Conservation (phyloP, 2,113 vertebrate species). For the Pelusios castaneus region DNA sequence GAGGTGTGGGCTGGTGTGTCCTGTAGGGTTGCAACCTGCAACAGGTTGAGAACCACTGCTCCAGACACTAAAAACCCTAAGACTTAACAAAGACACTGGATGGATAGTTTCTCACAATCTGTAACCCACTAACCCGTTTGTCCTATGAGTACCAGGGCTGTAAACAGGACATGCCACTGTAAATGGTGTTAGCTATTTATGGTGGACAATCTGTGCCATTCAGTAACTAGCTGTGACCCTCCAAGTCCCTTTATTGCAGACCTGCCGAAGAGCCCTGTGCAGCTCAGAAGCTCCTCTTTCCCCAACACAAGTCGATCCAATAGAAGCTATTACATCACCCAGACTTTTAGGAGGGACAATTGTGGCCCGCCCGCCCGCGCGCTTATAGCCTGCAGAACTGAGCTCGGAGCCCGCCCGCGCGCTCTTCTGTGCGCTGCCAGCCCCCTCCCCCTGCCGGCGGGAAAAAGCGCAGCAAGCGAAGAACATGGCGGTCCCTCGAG, state of each 20-base stretch:
- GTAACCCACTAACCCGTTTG: not conserved
- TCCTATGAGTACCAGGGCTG: not conserved
- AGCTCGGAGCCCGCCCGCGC: fast-evolving
- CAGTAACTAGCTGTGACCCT: not conserved
- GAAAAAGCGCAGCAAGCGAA: constrained; percentile 7
- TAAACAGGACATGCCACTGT: not conserved
- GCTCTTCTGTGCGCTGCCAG: no score
- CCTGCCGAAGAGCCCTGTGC: not conserved
- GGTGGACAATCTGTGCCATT: not conserved
- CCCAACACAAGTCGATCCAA: not conserved
- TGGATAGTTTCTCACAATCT: not conserved
- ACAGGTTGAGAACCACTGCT: no score
- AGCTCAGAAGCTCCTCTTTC: not conserved
- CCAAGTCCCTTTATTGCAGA: not conserved
- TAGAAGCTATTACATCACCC: not conserved
- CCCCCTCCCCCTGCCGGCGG: not conserved
- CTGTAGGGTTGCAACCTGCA: no score
- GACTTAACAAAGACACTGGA: not conserved
- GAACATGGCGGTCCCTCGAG: constrained; percentile 64
- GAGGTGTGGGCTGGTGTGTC: no score
- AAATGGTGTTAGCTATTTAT: not conserved
- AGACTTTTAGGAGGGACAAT: not conserved
- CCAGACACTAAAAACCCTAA: not conserved
- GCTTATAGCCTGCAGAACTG: fast-evolving
- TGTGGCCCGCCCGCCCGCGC: not conserved